Evolutionary conservation across 2,888 invertebrate species (phyloP), one percentile per base, ranked within the genome.

Genomic region (Drosophila neutralis): DNA sequence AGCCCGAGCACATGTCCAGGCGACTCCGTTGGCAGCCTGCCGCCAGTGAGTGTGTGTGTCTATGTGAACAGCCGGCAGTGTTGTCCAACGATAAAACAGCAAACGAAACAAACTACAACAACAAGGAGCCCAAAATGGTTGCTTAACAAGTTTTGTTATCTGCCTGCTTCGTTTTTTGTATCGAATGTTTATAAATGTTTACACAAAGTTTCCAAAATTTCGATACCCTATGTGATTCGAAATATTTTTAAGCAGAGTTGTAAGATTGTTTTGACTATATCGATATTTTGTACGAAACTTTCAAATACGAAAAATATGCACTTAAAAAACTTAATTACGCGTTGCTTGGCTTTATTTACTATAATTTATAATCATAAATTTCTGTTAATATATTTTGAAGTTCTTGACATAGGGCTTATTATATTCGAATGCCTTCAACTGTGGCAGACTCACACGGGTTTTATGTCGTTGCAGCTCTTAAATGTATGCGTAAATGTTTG

Each of bases 111-210:
- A 73, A 56, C 64, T 53, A 62, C 58, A 56, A 33, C 38, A 54
- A 51, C 33, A 58, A 54, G 59, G 54, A 60, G 35, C 38, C 31
- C 38, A 76, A 87, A 82, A 74, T 73, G 86, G 87, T 81, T 87
- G 79, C 80, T 76, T 76, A 89, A 87, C 90, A 89, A 89, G 81
- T 85, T 87, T 79, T 77, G 90, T 83, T 89, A 80, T 84, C 84
- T 83, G 68, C 70, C 71, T 62, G 66, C 56, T 66, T 65, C 70
- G 69, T 82, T 89, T 82, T 45, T 78, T 89, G 78, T 82, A 89
- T 89, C 82, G 82, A 73, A 85, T 87, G 86, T 78, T 84, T 84
- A 84, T 75, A 89, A 89, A 78, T 73, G 82, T 73, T 76, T 75
- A 82, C 76, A 56, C 71, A 75, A 54, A 54, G 49, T 54, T 45